phyloP scores from a whole-genome alignment of 2,797 vertebrate genomes.

The Urophycis tenuis region DNA sequence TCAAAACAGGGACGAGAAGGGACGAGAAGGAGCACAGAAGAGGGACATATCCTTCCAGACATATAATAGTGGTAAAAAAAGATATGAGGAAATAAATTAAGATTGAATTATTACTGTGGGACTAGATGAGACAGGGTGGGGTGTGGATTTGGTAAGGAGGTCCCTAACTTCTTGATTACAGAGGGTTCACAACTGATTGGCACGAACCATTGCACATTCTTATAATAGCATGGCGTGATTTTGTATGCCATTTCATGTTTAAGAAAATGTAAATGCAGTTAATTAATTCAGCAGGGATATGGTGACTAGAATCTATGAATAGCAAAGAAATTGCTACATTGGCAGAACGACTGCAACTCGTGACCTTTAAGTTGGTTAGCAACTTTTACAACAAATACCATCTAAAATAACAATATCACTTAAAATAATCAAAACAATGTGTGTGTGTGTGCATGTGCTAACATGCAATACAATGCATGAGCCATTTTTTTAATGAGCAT shows the following conservation, averaged over 20 bases:
- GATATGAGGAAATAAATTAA: background rate
- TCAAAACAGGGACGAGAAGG: too few species aligned
- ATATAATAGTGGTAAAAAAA: too few species aligned
- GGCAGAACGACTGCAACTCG: slow-evolving; percentile 13
- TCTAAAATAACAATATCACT: background rate
- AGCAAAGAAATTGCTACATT: background rate
- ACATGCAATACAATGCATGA: background rate
- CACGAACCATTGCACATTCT: background rate
- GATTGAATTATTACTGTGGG: background rate
- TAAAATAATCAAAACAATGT: background rate
- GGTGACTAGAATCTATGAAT: background rate
- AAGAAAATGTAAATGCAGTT: slow-evolving; percentile 1
- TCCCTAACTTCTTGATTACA: too few species aligned
- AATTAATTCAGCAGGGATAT: background rate
- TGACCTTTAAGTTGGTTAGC: slow-evolving; percentile 35
- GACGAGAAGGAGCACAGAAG: background rate
- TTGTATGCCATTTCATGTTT: background rate
- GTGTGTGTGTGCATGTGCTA: background rate
- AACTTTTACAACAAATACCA: background rate
- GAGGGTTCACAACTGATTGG: background rate
- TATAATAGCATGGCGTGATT: too few species aligned
- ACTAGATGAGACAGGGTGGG: too few species aligned
- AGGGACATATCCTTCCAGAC: too few species aligned
- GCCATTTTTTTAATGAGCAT: slow-evolving; percentile 2
- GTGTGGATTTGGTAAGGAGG: too few species aligned